Base-by-base conservation (phyloP, 2,888 invertebrate genomes). In the Drosophila cracens region DNA sequence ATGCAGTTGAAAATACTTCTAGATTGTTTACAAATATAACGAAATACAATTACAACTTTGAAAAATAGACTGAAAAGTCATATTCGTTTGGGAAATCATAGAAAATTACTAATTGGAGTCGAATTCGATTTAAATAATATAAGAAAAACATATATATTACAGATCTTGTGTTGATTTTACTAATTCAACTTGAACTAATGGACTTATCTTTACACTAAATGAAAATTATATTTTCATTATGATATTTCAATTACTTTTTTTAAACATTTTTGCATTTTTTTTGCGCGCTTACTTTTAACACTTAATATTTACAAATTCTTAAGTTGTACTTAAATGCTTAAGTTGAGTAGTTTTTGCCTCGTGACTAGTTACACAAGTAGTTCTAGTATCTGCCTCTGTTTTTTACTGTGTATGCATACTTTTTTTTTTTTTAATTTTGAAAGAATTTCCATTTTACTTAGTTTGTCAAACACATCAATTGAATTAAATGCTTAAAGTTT, bases 291-390 rank as follows among this genome's bases (percentile, higher is more conserved):
- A 76, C 4, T 51, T 25, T 29, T 70, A 72, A 59, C 49, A 67
- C 71, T 77, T 81, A 67, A 60, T 89, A 89, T 87, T 58, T 87
- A 87, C 87, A 89, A 36, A 56, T 58, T 66, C 78, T 81, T 85
- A 81, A 48, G 43, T 53, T 36, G 27, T 76, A 76, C 83, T 82
- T 84, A 87, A 82, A 81, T 89, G 79, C 79, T 77, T 77, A 70
- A 66, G 6, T 89, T 86, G 82, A 87, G 89, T 83, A 88, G 87
- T 79, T 79, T 79, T 43, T 63, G 58, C 25, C 49, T 63, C 33
- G 62, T 76, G 61, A 66, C 51, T 70, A 80, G 70, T 70, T 76
- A 81, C 63, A 70, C 64, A 40, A 57, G 67, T 52, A 48, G 56
- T 43, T 65, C 51, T 74, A 58, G 62, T 73, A 58, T 73, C 61